phyloP scores from a whole-genome alignment of 2,888 invertebrate genomes.

The Periphyllus acericola region DNA sequence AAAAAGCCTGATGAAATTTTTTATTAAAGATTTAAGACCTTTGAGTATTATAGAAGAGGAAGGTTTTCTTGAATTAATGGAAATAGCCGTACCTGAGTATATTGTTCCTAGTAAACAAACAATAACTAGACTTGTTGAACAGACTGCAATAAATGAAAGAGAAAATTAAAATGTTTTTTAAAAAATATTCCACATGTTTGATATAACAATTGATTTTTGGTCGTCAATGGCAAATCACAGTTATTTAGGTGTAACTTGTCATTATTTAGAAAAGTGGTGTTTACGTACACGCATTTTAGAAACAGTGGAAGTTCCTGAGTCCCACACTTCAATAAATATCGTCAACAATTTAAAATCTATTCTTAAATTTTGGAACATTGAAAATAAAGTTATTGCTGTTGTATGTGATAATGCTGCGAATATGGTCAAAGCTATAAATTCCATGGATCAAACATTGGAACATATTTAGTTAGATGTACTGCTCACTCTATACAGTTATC shows the following conservation, averaged over 20 bases:
- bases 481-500: no score
- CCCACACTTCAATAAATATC: neutral
- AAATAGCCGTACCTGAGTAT: no score
- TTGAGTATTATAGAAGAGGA: no score
- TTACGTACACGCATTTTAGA: conserved; percentile 6
- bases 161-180: neutral
- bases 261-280: conserved; percentile 2
- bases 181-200: neutral
- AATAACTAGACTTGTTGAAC: neutral
- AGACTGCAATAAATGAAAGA: neutral
- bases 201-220: neutral
- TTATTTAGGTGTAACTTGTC: neutral
- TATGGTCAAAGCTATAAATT: conserved; percentile 17
- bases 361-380: no score
- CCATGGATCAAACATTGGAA: neutral
- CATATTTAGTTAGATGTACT: conserved; percentile 3
- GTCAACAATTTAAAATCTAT: no score
- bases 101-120: no score
- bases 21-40: neutral
- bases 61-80: no score
- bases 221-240: neutral
- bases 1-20: no score
- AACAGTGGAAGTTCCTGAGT: neutral
- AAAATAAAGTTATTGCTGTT: no score
- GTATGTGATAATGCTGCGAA: conserved; percentile 16